Conservation (phyloP, 2,113 vertebrate species). For the Pachypanchax playfairii region DNA sequence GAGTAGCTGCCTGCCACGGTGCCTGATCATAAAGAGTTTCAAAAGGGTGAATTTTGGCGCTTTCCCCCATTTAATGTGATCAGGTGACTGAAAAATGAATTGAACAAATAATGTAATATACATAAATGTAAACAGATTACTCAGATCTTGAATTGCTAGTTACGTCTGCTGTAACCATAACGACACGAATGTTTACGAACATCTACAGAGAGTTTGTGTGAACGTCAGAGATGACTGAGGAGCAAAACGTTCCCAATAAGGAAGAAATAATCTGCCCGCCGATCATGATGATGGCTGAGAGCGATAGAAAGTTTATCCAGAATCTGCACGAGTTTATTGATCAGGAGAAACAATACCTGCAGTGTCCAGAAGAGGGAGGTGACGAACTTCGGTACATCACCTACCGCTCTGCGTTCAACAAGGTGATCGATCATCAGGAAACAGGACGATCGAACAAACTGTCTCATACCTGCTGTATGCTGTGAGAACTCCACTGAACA, state of each 20-base stretch:
- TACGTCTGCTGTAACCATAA: conserved; percentile 37
- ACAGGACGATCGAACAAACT: no score
- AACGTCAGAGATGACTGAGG: conserved; percentile 8
- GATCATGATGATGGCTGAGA: conserved; percentile 9
- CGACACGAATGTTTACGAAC: conserved; percentile 1
- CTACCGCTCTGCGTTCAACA: conserved; percentile 72
- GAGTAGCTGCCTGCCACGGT: conserved; percentile 27
- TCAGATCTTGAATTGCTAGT: background rate
- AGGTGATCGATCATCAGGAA: conserved; percentile 40
- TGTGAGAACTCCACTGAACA: no score
- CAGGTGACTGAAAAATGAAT: background rate
- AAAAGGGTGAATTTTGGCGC: background rate
- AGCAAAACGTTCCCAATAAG: background rate
- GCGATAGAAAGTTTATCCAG: conserved; percentile 70
- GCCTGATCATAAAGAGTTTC: conserved; percentile 38
- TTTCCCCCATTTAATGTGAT: background rate
- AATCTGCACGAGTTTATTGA: conserved; percentile 64
- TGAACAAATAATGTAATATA: background rate
- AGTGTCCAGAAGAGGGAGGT: conserved; percentile 56
- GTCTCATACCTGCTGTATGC: no score
- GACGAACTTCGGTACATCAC: conserved; percentile 69
- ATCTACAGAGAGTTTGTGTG: background rate
- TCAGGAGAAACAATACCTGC: conserved; percentile 64
- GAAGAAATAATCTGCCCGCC: conserved; percentile 33
- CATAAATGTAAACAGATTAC: background rate